Evolutionary conservation across 2,888 invertebrate genomes (phyloP).

Genomic region (Eurytoma californica): DNA sequence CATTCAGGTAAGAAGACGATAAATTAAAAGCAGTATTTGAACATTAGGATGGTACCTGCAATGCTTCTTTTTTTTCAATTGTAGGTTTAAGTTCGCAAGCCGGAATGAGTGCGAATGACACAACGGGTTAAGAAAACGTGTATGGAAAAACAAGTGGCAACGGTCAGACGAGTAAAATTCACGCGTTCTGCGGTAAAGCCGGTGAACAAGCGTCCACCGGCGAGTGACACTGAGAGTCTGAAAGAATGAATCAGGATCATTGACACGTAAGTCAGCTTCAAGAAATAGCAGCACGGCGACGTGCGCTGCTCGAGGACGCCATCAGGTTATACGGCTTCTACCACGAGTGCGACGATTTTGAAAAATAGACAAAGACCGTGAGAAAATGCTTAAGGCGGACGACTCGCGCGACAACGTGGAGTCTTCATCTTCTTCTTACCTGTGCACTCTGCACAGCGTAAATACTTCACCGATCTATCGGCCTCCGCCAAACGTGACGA

Average conservation of each 20-base stretch:
- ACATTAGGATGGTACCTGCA: not conserved
- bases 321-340: constrained; percentile 95
- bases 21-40: not conserved
- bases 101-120: constrained; percentile 88
- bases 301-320: constrained; percentile 92
- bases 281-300: constrained; percentile 86
- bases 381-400: constrained; percentile 88
- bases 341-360: constrained; percentile 97
- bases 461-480: constrained; percentile 96
- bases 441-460: constrained; percentile 94
- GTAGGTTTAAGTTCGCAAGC: constrained; percentile 86
- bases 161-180: constrained; percentile 81
- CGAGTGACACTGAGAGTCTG: constrained; percentile 85
- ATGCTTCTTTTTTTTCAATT: not conserved
- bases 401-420: constrained; percentile 93
- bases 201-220: constrained; percentile 67
- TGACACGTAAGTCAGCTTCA: constrained; percentile 88
- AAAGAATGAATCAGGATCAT: constrained; percentile 90
- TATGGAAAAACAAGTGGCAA: constrained; percentile 89
- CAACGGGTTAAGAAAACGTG: constrained; percentile 94
- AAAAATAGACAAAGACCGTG: constrained; percentile 97
- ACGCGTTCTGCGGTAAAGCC: constrained; percentile 73
- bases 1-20: constrained; percentile 75
- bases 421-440: too few species aligned
- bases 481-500: constrained; percentile 95